Evolutionary conservation across 2,113 vertebrate genomes (phyloP).

Genomic region (Crotalus viridis): DNA sequence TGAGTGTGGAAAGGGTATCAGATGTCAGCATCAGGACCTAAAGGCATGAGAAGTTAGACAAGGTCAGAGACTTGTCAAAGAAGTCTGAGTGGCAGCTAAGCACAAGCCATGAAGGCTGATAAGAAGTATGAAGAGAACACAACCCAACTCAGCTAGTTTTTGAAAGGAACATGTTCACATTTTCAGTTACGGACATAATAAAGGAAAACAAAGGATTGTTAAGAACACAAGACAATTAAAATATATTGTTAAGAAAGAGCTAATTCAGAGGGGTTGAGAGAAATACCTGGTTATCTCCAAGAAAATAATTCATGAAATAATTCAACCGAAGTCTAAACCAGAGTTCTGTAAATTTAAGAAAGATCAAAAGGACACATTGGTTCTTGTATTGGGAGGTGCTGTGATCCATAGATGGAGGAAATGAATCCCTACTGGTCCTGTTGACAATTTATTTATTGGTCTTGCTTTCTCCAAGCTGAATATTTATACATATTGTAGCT

Average conservation of each 20-base stretch:
- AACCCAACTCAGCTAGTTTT: neutral
- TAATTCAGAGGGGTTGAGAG: neutral
- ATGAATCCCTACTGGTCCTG: neutral
- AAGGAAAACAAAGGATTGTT: neutral
- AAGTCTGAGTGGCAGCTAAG: neutral
- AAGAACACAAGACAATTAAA: neutral
- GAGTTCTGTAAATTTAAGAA: neutral
- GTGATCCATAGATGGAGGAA: neutral
- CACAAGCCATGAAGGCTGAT: neutral
- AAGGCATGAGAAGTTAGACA: neutral
- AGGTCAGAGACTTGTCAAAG: neutral
- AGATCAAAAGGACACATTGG: neutral
- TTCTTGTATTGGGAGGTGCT: neutral
- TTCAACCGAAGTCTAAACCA: neutral
- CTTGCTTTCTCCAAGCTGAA: neutral
- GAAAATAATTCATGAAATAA: neutral
- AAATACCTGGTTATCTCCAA: neutral
- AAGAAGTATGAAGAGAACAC: neutral
- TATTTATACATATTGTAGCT: neutral
- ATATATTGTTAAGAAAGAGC: neutral
- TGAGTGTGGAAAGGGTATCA: neutral
- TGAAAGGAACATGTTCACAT: neutral
- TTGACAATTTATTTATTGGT: neutral
- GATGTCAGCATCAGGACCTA: neutral
- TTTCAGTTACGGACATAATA: neutral